These are phyloP conservation scores for Perca fluviatilis DNA, from an alignment of 2,113 vertebrate genomes.

Conservation along the genomic window DNA sequence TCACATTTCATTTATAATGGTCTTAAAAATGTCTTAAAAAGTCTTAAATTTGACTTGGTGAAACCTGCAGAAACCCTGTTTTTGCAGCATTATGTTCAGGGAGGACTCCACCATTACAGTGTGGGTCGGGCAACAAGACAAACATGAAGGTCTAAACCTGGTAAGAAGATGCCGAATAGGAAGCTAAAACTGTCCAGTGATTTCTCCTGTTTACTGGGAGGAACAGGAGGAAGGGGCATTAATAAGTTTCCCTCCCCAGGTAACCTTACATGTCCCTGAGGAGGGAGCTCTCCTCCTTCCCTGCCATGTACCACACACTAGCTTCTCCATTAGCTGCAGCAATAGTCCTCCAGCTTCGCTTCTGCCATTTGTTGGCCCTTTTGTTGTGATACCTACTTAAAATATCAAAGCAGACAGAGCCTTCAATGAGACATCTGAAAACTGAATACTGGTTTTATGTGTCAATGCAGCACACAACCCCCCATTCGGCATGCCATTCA, in stretches of 20 bases:
- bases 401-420: constrained; percentile 92
- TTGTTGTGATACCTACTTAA: constrained; percentile 93
- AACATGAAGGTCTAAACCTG: neutral
- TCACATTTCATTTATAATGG: too few species aligned
- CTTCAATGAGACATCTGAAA: constrained; percentile 93
- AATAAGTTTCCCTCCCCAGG: constrained; percentile 74
- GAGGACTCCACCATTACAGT: too few species aligned
- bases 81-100: neutral
- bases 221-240: constrained; percentile 77
- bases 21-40: too few species aligned
- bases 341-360: constrained; percentile 84
- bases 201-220: constrained; percentile 27
- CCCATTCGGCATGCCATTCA: constrained; percentile 71
- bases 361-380: constrained; percentile 84
- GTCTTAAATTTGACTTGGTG: too few species aligned
- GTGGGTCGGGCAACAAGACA: neutral
- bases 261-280: constrained; percentile 90
- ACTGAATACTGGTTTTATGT: constrained; percentile 92
- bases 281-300: constrained; percentile 75
- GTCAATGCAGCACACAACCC: constrained; percentile 84
- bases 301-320: constrained; percentile 76
- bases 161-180: neutral
- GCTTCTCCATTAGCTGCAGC: constrained; percentile 82
- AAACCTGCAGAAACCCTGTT: too few species aligned
- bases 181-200: neutral